phyloP scores from a whole-genome alignment of 2,113 vertebrate species.

The Xenus cinereus region DNA sequence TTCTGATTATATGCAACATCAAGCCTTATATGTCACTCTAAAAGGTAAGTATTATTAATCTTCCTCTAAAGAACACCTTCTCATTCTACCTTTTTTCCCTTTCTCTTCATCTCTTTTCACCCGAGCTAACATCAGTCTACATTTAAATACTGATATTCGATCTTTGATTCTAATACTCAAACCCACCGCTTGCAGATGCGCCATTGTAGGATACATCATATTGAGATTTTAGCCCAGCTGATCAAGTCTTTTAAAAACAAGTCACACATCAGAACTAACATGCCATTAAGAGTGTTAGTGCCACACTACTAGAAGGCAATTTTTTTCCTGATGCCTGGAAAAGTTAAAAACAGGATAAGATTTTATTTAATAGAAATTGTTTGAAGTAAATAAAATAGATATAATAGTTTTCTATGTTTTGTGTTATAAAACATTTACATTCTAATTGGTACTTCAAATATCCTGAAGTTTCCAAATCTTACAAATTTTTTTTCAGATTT shows the following conservation, averaged over 20 bases:
- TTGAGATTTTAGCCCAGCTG: background rate
- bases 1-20: background rate
- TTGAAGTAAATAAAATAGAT: background rate
- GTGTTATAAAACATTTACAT: background rate
- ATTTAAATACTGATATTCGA: background rate
- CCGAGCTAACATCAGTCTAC: background rate
- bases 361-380: background rate
- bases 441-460: background rate
- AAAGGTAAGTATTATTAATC: background rate
- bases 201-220: rapidly evolving
- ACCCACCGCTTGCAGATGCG: background rate
- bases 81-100: background rate
- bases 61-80: background rate
- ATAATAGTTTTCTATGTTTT: background rate
- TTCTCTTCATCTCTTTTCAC: background rate
- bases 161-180: background rate
- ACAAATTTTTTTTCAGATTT: background rate
- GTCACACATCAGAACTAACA: background rate
- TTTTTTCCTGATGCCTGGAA: background rate
- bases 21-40: background rate
- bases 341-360: background rate
- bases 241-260: background rate
- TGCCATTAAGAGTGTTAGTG: background rate
- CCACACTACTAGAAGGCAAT: background rate
- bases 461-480: background rate